Base-by-base conservation (phyloP, 2,113 vertebrate genomes). In the Tiliqua scincoides region DNA sequence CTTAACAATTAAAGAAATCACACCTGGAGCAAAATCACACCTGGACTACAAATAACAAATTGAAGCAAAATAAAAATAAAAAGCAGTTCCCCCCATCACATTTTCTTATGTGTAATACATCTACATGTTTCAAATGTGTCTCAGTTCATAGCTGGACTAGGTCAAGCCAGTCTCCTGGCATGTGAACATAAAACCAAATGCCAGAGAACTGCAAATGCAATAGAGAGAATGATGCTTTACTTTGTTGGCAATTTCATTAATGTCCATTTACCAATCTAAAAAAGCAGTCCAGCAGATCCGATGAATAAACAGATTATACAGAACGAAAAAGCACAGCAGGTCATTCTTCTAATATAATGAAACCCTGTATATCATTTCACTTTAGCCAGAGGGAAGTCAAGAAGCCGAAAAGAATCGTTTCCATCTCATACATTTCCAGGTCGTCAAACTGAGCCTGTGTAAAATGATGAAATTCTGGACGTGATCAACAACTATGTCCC, bases 201-300 rank as follows among this genome's bases (percentile, higher is more conserved):
- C 11, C 52, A 63, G n/a, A 63, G 59, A 32, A 73, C 21, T 35
- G n/a, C 40, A 72, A 80, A 48, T 14, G 76, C 23, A 35, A 17
- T 43, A 61, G 17, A 74, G 68, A 86, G 12, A 76, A 62, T 79
- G 54, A 79, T 79, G 37, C 57, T 79, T 86, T 79, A 30, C 57
- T 79, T 86, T 57, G 67, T 12, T 43, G 14, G 14, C 25, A 79
- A 86, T 80, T 80, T 86, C 37, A 80, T 63, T 80, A 86, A 86
- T 86, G 30, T 57, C 57, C 37, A 52, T 80, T 80, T 63, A 61
- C 68, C 63, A 62, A 27, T 9, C 12, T 63, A 52, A 48, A 54
- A n/a, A 80, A 86, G 77, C 20, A 86, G 3, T 40, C 37, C 68
- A 35, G 68, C 37, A 63, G 85, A 63, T 80, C 73, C 63, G 68